Evolutionary conservation across 2,797 vertebrate genomes (phyloP).

Genomic region (Microctenopoma steveboyesi): DNA sequence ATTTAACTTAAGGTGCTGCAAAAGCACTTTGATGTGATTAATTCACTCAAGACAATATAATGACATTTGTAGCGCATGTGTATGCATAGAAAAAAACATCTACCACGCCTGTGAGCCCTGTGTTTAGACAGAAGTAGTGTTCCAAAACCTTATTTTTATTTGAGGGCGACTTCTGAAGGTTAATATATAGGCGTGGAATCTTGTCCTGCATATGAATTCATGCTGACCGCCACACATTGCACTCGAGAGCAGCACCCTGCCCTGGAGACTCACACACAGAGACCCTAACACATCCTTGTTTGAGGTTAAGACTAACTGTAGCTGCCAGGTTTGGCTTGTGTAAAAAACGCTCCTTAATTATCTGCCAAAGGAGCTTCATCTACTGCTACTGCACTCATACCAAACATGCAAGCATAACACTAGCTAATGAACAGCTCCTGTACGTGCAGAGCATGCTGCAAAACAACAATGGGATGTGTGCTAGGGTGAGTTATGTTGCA

Average conservation of each 20-base stretch:
- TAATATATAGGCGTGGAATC: constrained; percentile 22
- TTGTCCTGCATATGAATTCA: constrained; percentile 39
- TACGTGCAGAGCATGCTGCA: constrained; percentile 75
- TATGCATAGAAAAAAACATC: constrained; percentile 2
- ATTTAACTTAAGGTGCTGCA: constrained; percentile 15
- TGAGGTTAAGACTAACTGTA: constrained; percentile 43
- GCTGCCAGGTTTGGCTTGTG: constrained; percentile 46
- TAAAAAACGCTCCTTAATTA: constrained; percentile 50
- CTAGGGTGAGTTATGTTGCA: constrained; percentile 72
- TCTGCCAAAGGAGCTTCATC: constrained; percentile 54
- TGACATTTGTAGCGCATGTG: constrained; percentile 1
- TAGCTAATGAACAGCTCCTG: constrained; percentile 58
- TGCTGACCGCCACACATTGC: neutral
- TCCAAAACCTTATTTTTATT: constrained; percentile 13
- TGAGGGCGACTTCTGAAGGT: constrained; percentile 38
- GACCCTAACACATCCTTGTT: neutral
- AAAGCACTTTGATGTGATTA: constrained; percentile 25
- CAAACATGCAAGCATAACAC: constrained; percentile 65
- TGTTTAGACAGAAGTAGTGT: constrained; percentile 61
- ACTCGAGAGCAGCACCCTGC: constrained; percentile 25
- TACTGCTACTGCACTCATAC: constrained; percentile 42
- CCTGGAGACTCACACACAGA: constrained; percentile 29
- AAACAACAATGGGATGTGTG: constrained; percentile 74
- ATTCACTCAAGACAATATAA: constrained; percentile 19
- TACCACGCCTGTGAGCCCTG: constrained; percentile 48